A percentile compares a stretch with the other conserved stretches of the same genome.
Evolutionary conservation across 2,888 invertebrate genomes (phyloP).

Genomic region (Rugalucina vietnamica): DNA sequence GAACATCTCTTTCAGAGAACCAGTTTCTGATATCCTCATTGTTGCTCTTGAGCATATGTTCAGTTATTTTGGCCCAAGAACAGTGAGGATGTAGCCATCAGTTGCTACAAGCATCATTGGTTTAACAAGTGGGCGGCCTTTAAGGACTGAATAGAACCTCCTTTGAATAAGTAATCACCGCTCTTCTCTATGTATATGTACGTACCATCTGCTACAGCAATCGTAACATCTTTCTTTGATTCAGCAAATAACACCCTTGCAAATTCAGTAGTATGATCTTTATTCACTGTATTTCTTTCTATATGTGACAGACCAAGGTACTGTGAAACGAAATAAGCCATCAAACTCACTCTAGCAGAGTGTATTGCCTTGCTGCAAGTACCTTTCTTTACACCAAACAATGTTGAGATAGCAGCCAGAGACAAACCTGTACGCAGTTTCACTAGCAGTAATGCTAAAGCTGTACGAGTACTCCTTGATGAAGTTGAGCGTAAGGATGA

Average conservation of each 20-base stretch:
- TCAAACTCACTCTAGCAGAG: slow-evolving; percentile 34
- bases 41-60: not conserved
- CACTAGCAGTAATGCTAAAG: slow-evolving; percentile 40
- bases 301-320: slow-evolving; percentile 35
- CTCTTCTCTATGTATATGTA: slow-evolving; percentile 18
- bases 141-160: slow-evolving; percentile 1
- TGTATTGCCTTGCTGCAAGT: slow-evolving; percentile 42
- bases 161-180: slow-evolving; percentile 15
- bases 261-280: slow-evolving; percentile 42
- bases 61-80: not conserved
- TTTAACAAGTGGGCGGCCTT: not conserved
- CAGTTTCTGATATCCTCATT: not conserved
- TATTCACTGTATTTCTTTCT: slow-evolving; percentile 37
- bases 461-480: slow-evolving; percentile 28
- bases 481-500: slow-evolving; percentile 17
- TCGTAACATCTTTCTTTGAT: slow-evolving; percentile 32
- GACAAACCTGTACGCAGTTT: slow-evolving; percentile 46
- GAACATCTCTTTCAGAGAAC: not conserved
- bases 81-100: not conserved
- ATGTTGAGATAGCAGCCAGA: slow-evolving; percentile 41
- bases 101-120: not conserved
- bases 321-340: slow-evolving; percentile 36
- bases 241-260: slow-evolving; percentile 41
- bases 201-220: slow-evolving; percentile 22
- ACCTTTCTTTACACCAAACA: slow-evolving; percentile 43